Evolutionary conservation across 2,888 invertebrate genomes (phyloP).

Genomic region (Pseudeuparius sepicola): DNA sequence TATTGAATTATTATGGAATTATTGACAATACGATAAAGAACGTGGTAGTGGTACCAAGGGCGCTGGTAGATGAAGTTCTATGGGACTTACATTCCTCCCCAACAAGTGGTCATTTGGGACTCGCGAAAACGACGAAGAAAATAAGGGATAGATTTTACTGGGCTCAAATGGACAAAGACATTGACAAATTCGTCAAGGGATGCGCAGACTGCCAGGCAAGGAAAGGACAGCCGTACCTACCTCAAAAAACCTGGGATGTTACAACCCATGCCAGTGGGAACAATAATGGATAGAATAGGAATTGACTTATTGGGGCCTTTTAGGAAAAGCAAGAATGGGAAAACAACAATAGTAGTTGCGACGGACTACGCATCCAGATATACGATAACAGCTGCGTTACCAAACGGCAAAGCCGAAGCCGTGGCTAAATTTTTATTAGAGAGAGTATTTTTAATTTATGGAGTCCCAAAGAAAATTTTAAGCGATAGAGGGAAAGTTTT

Average conservation of each 20-base stretch:
- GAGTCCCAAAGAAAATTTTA: too few relatives aligned
- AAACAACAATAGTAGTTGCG: conserved; percentile 23
- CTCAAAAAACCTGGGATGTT: too few relatives aligned
- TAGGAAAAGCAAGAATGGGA: conserved; percentile 16
- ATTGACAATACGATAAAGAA: too few relatives aligned
- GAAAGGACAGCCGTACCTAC: too few relatives aligned
- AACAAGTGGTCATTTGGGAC: conserved; percentile 19
- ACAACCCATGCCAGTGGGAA: too few relatives aligned
- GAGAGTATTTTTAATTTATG: conserved; percentile 13
- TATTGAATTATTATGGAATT: too few relatives aligned
- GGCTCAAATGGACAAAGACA: conserved; percentile 13
- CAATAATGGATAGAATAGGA: conserved; percentile 15
- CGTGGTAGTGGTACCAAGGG: conserved; percentile 20
- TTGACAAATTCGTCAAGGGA: conserved; percentile 20
- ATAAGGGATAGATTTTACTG: too few relatives aligned
- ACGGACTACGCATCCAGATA: conserved; percentile 26
- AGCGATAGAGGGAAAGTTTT: conserved; percentile 20
- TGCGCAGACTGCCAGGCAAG: conserved; percentile 22
- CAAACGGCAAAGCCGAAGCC: conserved; percentile 19
- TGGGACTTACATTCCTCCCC: conserved; percentile 19
- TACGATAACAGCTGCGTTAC: conserved; percentile 20
- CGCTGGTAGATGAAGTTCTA: conserved; percentile 19
- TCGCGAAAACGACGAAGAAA: conserved; percentile 21
- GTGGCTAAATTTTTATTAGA: conserved; percentile 17
- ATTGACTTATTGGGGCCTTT: conserved; percentile 20